These are phyloP conservation scores for Limnodromus scolopaceus DNA, from an alignment of 2,797 vertebrate genomes.

Conservation along the genomic window DNA sequence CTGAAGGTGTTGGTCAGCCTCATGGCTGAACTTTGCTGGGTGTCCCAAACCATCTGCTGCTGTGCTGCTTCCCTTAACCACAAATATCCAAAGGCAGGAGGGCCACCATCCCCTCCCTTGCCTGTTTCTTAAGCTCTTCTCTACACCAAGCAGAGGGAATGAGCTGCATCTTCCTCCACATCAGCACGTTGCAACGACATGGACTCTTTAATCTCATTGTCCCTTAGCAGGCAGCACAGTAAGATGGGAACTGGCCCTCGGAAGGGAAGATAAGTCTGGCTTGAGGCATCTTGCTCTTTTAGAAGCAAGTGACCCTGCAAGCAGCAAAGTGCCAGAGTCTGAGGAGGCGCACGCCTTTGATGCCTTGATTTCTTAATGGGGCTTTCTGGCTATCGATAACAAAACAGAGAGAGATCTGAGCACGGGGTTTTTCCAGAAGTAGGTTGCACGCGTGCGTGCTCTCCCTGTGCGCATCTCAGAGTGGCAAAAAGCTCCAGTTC, in stretches of 20 bases:
- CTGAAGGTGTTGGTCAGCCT: neutral
- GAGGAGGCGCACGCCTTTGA: slow-evolving; percentile 64
- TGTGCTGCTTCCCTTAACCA: neutral
- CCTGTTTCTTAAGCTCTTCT: neutral
- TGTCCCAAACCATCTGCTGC: neutral
- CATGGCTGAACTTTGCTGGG: neutral
- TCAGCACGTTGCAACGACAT: neutral
- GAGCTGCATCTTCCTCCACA: neutral
- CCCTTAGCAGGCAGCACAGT: neutral
- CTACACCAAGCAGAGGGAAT: neutral
- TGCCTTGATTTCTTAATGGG: slow-evolving; percentile 71
- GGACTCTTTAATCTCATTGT: neutral
- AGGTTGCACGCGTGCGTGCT: neutral
- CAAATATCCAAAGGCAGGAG: neutral
- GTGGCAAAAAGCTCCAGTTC: slow-evolving; percentile 20
- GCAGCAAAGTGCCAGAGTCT: slow-evolving; percentile 10
- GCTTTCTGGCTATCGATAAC: slow-evolving; percentile 59
- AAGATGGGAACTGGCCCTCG: neutral
- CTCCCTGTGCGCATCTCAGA: neutral
- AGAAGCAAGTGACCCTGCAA: slow-evolving; percentile 41
- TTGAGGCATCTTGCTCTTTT: slow-evolving; percentile 41
- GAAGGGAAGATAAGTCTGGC: slow-evolving; percentile 52
- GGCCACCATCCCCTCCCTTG: neutral
- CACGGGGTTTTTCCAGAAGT: slow-evolving; percentile 22
- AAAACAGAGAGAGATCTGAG: slow-evolving; percentile 63